Conservation (phyloP, 2,888 invertebrate species). For the Mycogona germanica region DNA sequence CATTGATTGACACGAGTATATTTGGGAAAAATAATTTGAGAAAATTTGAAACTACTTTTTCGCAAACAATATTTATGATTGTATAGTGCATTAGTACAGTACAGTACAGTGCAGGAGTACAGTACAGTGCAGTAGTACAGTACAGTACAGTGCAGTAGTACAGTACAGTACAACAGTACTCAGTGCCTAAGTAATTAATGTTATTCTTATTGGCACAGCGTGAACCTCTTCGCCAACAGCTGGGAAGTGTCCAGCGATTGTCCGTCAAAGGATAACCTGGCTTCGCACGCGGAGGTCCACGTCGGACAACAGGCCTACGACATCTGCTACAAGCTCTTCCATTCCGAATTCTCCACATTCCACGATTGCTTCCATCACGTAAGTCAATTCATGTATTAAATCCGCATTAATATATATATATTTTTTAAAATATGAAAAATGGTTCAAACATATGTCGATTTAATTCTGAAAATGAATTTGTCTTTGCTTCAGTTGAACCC, state of each 20-base stretch:
- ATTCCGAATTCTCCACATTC: constrained; percentile 4
- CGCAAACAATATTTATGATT: no score
- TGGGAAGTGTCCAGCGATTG: constrained; percentile 13
- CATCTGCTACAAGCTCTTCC: constrained; percentile 9
- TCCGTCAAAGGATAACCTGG: neutral
- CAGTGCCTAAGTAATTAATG: no score
- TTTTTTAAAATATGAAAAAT: neutral
- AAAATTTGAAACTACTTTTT: no score
- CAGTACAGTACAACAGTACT: neutral
- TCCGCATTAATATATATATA: neutral
- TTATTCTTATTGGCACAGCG: constrained; percentile 3
- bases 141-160: no score
- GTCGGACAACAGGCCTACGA: neutral
- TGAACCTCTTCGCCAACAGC: constrained; percentile 10
- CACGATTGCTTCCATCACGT: constrained; percentile 6
- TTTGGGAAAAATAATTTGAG: no score
- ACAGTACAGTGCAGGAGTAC: no score
- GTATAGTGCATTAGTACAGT: no score
- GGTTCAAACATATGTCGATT: neutral
- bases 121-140: neutral
- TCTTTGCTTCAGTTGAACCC: constrained; percentile 4
- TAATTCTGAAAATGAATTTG: neutral
- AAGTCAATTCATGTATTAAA: neutral
- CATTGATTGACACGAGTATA: no score
- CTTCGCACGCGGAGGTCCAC: neutral